Percentiles rank a stretch among this genome's conserved stretches.
phyloP scores from a whole-genome alignment of 2,113 vertebrate genomes.

The Sminthopsis crassicaudata region DNA sequence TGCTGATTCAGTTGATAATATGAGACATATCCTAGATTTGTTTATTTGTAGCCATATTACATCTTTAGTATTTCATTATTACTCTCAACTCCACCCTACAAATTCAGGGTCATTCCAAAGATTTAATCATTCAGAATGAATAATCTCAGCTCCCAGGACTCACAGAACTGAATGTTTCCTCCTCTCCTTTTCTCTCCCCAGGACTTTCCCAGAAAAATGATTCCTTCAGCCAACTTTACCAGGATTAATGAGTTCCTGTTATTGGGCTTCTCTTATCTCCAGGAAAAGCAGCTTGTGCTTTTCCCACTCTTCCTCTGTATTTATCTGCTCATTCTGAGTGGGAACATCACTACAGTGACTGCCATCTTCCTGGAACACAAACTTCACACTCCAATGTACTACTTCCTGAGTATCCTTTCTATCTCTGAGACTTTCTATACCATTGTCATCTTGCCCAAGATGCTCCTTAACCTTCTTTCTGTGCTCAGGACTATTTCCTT shows the following conservation, averaged over 20 bases:
- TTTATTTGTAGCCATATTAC: neutral
- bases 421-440: constrained; percentile 24
- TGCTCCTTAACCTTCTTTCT: constrained; percentile 40
- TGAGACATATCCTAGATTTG: neutral
- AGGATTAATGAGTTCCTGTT: constrained; percentile 51
- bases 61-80: neutral
- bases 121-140: neutral
- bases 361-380: constrained; percentile 33
- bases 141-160: neutral
- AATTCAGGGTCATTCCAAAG: neutral
- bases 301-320: constrained; percentile 63
- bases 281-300: constrained; percentile 48
- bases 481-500: constrained; percentile 8
- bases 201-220: constrained; percentile 23
- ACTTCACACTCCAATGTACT: constrained; percentile 69
- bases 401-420: constrained; percentile 52
- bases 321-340: constrained; percentile 55
- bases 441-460: constrained; percentile 41
- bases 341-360: constrained; percentile 45
- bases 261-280: constrained; percentile 59
- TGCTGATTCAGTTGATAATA: neutral
- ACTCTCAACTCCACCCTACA: neutral
- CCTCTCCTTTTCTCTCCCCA: neutral
- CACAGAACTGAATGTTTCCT: neutral
- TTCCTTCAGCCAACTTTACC: constrained; percentile 41